Base-by-base conservation (phyloP, 1,140 invertebrate species). In the Argopecten irradians region DNA sequence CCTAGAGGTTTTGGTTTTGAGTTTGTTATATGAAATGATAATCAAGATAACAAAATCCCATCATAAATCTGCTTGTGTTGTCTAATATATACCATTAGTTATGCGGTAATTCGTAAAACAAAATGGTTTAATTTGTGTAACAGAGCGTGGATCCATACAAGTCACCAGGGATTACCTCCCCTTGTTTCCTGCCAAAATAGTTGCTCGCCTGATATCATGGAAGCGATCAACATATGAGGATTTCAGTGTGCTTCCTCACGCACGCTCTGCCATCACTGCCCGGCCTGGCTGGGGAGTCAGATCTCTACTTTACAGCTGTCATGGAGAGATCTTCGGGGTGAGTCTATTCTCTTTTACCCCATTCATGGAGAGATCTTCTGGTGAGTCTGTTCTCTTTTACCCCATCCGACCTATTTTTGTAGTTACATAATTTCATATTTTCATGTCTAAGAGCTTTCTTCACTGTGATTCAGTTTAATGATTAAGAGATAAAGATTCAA, bases 181-280 rank as follows among this genome's bases (percentile, higher is more conserved):
- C 22, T 85, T 95, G 55, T 96, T 96, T 92, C 96, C 96, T 7
- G 92, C 94, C 13, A 97, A 96, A 89, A 93, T 96, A 35, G 92
- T 96, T 5, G 96, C 97, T 13, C 96, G 96, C 34, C 94, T 98
- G 34, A 96, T 96, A 16, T 97, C 97, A 85, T 98, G 97, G 97
- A 96, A 96, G 46, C 96, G 97, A 22, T 96, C 97, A 2, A 96
- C 96, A 32, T 97, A 96, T 95, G 96, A 96, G 28, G 97, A 97
- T 88, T 97, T 97, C 93, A 96, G 95, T 86, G 96, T 96, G 95
- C 39, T 93, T 88, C 92, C 93, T 22, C 93, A 95, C 43, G 96
- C 96, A 13, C 96, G 98, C 93, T 96, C 97, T 89, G 97, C 97
- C 90, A 97, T 97, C 87, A 96, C 97, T 91, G 97, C 97, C n/a